These are phyloP conservation scores for Leucophenga montana DNA, from an alignment of 2,888 invertebrate species.

Conservation along the genomic window DNA sequence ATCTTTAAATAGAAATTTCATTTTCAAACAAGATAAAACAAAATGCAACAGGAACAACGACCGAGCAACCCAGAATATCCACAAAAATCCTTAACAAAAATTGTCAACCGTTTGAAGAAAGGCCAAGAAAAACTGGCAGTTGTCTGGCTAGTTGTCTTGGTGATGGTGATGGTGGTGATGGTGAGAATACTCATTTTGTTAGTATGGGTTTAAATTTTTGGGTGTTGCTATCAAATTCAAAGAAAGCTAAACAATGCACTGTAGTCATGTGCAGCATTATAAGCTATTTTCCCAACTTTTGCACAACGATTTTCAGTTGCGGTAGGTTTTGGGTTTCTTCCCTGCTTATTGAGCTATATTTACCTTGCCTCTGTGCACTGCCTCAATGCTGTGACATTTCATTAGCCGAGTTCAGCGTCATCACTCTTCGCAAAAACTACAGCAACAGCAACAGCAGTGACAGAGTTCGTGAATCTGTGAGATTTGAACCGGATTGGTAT, in stretches of 20 bases:
- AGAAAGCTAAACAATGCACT: no score
- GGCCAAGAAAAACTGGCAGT: constrained; percentile 5
- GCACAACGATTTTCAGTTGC: not conserved
- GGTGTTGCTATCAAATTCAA: no score
- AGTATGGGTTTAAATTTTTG: no score
- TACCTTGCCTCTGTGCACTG: no score
- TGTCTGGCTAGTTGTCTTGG: not conserved
- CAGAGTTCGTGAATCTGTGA: no score
- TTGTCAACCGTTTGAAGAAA: constrained; percentile 2
- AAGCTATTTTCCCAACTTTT: no score
- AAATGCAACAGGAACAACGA: not conserved
- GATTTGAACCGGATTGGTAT: no score
- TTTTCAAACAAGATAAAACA: not conserved
- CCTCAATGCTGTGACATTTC: constrained; percentile 9
- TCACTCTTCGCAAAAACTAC: no score
- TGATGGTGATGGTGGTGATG: not conserved
- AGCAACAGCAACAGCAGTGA: no score
- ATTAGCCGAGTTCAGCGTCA: constrained; percentile 15
- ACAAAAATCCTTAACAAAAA: not conserved
- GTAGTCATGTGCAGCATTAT: not conserved
- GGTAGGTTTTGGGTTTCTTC: not conserved
- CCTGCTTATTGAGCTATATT: not conserved
- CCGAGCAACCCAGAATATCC: not conserved
- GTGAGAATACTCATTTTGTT: no score
- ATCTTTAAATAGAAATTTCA: not conserved